Evolutionary conservation across 2,113 vertebrate species (phyloP).

Genomic region (Halichoeres trimaculatus): DNA sequence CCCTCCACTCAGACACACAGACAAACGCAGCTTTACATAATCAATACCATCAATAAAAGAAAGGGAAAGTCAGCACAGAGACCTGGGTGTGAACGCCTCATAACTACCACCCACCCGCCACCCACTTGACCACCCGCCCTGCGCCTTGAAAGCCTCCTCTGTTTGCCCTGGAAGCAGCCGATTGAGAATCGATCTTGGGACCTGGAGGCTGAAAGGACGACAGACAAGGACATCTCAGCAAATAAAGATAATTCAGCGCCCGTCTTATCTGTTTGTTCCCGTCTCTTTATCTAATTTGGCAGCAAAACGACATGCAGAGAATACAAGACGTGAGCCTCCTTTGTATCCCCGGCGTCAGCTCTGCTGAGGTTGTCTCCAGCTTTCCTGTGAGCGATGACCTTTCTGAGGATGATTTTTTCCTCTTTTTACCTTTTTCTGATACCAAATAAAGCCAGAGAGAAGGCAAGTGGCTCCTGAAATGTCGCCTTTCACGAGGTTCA

Average conservation of each 20-base stretch:
- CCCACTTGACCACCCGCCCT: conserved; percentile 21
- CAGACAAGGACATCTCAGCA: conserved; percentile 73
- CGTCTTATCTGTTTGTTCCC: conserved; percentile 70
- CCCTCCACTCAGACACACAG: conserved; percentile 35
- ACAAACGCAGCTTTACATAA: conserved; percentile 68
- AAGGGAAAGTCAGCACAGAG: conserved; percentile 14
- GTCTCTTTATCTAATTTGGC: conserved; percentile 73
- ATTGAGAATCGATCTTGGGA: conserved; percentile 70
- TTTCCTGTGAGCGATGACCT: conserved; percentile 63
- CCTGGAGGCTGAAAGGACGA: conserved; percentile 67
- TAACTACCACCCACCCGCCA: not conserved
- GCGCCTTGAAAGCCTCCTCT: conserved; percentile 37
- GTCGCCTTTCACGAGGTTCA: conserved; percentile 50
- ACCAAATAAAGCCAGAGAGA: conserved; percentile 45
- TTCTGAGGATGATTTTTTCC: conserved; percentile 42
- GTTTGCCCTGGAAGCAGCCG: conserved; percentile 49
- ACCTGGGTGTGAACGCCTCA: conserved; percentile 16
- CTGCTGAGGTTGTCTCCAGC: conserved; percentile 19
- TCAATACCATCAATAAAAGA: conserved; percentile 62
- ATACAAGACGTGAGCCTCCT: conserved; percentile 26
- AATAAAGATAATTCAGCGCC: conserved; percentile 66
- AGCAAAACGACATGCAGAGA: conserved; percentile 24
- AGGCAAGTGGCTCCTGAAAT: conserved; percentile 54
- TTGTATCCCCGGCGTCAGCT: conserved; percentile 29
- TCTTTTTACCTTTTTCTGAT: conserved; percentile 45